Evolutionary conservation across 2,888 invertebrate species (phyloP).

Genomic region (Acronicta alni): DNA sequence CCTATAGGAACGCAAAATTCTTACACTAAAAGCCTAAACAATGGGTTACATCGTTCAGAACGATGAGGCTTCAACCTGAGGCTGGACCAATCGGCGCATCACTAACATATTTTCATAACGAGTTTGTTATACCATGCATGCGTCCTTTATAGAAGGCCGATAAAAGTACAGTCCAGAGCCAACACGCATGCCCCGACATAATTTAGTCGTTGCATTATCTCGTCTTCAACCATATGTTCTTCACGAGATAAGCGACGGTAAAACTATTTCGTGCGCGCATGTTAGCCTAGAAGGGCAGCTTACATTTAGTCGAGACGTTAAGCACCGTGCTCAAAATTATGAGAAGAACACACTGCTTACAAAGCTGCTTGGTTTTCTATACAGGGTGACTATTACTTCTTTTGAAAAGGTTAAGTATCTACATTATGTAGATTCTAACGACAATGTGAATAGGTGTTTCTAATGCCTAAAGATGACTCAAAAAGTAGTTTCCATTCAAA

Average conservation of each 20-base stretch:
- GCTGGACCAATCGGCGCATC: slow-evolving; percentile 26
- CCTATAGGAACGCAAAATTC: slow-evolving; percentile 81
- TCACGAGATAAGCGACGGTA: no score
- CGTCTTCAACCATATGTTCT: no score
- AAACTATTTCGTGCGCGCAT: no score
- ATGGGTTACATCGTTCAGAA: slow-evolving; percentile 38
- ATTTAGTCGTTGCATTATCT: no score
- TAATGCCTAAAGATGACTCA: no score
- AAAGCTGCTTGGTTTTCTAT: background rate
- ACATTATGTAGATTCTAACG: no score
- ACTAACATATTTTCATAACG: slow-evolving; percentile 30
- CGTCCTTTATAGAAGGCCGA: slow-evolving; percentile 26
- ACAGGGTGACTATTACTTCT: no score
- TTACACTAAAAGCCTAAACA: slow-evolving; percentile 58
- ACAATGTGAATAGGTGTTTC: no score
- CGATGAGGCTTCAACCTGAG: slow-evolving; percentile 31
- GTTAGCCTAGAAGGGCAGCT: slow-evolving; percentile 8
- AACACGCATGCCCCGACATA: no score
- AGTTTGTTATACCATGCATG: slow-evolving; percentile 26
- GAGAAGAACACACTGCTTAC: slow-evolving; percentile 26
- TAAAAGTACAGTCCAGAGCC: slow-evolving; percentile 26
- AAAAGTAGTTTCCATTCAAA: no score
- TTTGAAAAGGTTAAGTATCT: no score
- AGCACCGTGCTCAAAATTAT: slow-evolving; percentile 39
- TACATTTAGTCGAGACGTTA: slow-evolving; percentile 43